Evolutionary conservation across 2,888 invertebrate genomes (phyloP).

Genomic region (Gryllus longicercus): DNA sequence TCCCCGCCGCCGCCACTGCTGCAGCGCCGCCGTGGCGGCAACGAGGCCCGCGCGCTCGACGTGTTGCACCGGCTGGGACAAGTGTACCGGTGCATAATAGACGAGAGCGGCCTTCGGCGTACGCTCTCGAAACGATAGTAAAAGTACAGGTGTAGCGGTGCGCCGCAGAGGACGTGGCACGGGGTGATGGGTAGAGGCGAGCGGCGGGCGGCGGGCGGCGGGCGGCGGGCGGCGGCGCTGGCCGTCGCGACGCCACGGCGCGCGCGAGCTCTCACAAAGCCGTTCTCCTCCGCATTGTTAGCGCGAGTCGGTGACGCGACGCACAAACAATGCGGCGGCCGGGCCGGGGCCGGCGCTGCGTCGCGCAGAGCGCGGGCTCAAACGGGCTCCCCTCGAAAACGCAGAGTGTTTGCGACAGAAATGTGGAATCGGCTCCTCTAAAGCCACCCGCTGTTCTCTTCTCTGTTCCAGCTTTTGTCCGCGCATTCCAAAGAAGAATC

Average conservation of each 20-base stretch:
- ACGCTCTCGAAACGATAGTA: neutral
- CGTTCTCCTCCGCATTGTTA: neutral
- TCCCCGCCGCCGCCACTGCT: too few species aligned
- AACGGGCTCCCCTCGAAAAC: neutral
- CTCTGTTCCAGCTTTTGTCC: neutral
- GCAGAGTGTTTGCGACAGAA: neutral
- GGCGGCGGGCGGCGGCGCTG: too few species aligned
- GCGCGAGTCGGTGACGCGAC: neutral
- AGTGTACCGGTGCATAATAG: constrained; percentile 17
- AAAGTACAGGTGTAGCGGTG: constrained; percentile 17
- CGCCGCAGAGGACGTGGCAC: neutral
- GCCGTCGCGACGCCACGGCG: too few species aligned
- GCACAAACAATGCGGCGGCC: neutral
- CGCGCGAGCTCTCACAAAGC: neutral
- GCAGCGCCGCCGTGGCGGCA: too few species aligned
- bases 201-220: too few species aligned
- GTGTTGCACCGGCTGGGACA: neutral
- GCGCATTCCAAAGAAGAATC: too few species aligned
- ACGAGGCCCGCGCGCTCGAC: neutral
- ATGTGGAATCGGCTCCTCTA: neutral
- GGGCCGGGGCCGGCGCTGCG: neutral
- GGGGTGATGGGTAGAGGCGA: neutral
- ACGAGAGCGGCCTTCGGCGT: neutral
- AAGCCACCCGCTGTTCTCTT: constrained; percentile 2
- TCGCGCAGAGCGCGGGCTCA: neutral